Evolutionary conservation across 30 jellyfish, hydroid and myxozoan genomes (phyloP), one percentile per base, ranked within the genome.

Genomic region (Aurelia sp.): DNA sequence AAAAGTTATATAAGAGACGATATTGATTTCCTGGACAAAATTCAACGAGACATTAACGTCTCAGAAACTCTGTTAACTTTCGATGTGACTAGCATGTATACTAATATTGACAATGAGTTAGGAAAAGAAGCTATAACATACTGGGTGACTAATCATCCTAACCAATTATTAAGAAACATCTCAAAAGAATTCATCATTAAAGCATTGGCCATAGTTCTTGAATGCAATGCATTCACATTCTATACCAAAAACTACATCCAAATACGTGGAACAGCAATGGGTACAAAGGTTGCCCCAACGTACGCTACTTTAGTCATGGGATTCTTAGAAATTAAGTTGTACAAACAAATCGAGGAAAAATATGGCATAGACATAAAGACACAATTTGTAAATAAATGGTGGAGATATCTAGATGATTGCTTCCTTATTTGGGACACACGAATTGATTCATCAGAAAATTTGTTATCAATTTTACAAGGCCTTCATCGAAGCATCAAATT

Each of bases 351-450:
- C 20, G 74, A 55, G 27, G 60, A 51, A 17, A 52, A 19, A 15
- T 76, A 52, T 55, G 87, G 61, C 12, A n/a, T 55, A 3, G 16
- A 30, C 8, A 21, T 21, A 17, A 55, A n/a, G 33, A 24, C 30
- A 48, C 21, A 52, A 31, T 52, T 52, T 27, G 51, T 40, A 40
- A 40, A 55, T 20, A 52, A 33, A n/a, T 76, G 87, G 75, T 21
- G 63, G 13, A 20, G 76, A 55, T 52, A 76, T 21, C 61, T 76
- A 22, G 76, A 76, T 59, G 87, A 76, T 44, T 76, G 87, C 27
- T 76, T 76, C 60, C 33, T 76, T n/a, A 76, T 76, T 8, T 76
- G 87, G 87, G 87, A 76, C 48, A 40, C 20, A n/a, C 58, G 38
- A 0, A 76, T 76, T 2, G 87, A 76, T 38, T 52, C 55, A 21